A percentile compares a stretch with the other conserved stretches of the same genome.
These are phyloP conservation scores for Ophiothrix spiculata DNA, from an alignment of 35 echinoderm and acorn worm genomes.

Conservation along the genomic window DNA sequence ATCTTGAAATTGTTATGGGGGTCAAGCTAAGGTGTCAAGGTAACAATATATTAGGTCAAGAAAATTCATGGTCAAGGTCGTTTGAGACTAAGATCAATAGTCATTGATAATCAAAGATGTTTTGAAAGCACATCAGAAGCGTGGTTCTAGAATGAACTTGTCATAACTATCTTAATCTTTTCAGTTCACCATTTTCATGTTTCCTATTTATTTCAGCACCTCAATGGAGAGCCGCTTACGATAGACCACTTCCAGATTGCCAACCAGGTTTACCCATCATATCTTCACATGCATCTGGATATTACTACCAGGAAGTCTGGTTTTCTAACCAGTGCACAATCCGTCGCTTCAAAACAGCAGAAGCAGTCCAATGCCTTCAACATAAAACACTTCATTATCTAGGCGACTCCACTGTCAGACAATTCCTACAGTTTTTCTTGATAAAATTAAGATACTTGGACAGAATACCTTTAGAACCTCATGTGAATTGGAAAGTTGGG, in stretches of 20 bases:
- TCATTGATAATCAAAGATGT: no score
- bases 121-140: no score
- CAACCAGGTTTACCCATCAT: not conserved
- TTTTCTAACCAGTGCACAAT: constrained; percentile 35
- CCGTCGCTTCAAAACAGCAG: not conserved
- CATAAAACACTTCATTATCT: constrained; percentile 53
- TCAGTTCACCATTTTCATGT: no score
- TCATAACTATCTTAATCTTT: no score
- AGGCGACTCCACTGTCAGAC: constrained; percentile 56
- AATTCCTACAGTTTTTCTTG: constrained; percentile 40
- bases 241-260: not conserved
- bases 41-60: no score
- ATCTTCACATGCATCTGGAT: constrained; percentile 24
- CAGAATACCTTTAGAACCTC: not conserved
- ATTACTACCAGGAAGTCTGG: constrained; percentile 39
- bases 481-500: constrained; percentile 13
- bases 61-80: no score
- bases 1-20: no score
- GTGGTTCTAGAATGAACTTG: no score
- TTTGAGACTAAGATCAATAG: no score
- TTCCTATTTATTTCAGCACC: not conserved
- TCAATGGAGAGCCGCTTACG: not conserved
- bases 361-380: constrained; percentile 12
- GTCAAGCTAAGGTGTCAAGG: no score
- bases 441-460: not conserved